Percentiles rank a stretch among this genome's conserved stretches.
These are phyloP conservation scores for Tenthredo scrophulariae DNA, from an alignment of 2,888 invertebrate species.

Conservation along the genomic window DNA sequence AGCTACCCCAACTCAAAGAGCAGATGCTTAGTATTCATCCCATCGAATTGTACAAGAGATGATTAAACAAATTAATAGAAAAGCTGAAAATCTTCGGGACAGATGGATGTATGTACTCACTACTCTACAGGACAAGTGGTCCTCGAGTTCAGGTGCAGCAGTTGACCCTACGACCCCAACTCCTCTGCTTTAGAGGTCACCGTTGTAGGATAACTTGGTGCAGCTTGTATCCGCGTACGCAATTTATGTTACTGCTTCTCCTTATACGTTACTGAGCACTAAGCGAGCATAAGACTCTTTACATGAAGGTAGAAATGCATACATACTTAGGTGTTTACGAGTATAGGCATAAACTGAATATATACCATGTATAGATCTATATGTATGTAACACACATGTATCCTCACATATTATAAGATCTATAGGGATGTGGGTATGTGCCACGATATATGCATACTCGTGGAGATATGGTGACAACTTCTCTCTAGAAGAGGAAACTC, in stretches of 20 bases:
- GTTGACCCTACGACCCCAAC: conserved; percentile 47
- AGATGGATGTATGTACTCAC: conserved; percentile 23
- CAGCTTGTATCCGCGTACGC: conserved; percentile 47
- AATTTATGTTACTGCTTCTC: conserved; percentile 52
- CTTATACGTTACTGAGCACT: conserved; percentile 37
- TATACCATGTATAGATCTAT: background rate
- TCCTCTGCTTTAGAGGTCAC: conserved; percentile 40
- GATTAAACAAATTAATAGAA: background rate
- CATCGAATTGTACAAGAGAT: background rate
- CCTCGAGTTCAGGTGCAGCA: conserved; percentile 46
- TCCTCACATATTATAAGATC: background rate
- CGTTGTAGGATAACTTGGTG: conserved; percentile 39
- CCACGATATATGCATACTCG: conserved; percentile 11
- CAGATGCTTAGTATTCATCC: background rate
- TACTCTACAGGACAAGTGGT: conserved; percentile 23
- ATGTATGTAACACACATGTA: background rate
- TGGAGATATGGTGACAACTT: conserved; percentile 10
- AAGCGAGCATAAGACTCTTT: conserved; percentile 30
- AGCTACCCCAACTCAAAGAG: conserved; percentile 5
- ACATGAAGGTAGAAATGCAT: conserved; percentile 31
- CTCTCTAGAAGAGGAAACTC: conserved; percentile 36
- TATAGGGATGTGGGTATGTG: background rate
- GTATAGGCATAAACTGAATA: conserved; percentile 5
- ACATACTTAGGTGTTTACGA: background rate
- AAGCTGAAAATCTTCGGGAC: background rate